Evolutionary conservation across 2,113 vertebrate species (phyloP), one percentile per base, ranked within the genome.

Genomic region (Lagopus muta): DNA sequence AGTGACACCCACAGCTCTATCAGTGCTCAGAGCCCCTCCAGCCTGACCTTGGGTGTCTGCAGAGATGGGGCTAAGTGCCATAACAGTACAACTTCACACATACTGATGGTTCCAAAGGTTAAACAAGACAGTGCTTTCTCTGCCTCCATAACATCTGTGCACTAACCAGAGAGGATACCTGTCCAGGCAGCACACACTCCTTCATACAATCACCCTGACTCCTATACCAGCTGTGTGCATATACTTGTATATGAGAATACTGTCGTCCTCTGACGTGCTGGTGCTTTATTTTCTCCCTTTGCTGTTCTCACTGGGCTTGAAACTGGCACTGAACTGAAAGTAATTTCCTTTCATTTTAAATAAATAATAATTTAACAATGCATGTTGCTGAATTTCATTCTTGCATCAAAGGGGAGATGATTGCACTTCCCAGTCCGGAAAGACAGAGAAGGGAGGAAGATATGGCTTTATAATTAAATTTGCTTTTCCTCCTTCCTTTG

Each of bases 271-370:
- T 50, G 10, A 89, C 77, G 12, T 24, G 24, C 71, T 85, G 71
- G 42, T 73, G 28, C 28, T 75, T 76, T 77, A 57, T 74, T 85
- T 91, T 61, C 34, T 73, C 64, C 42, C 11, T 25, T 65, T 85
- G 71, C 81, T 77, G 34, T 82, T 91, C 45, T 66, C 13, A 4
- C 65, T 85, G 81, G 61, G 47, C 58, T 82, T 75, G 87, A 92
- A 92, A 89, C 42, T 64, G 82, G 73, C 58, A 89, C 60, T 70
- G 60, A 55, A 76, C 65, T 47, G 54, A 64, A 79, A 95, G 79
- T 54, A 76, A 93, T 94, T 91, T 86, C 79, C 72, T 94, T 89
- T 90, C 79, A 75, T 84, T 95, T 88, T 61, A 88, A 94, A 89
- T 67, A 89, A 95, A 94, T 73, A 72, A 86, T 87, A 71, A 45